These are phyloP conservation scores for Papilio glaucus DNA, from an alignment of 1,140 invertebrate species.

Conservation along the genomic window DNA sequence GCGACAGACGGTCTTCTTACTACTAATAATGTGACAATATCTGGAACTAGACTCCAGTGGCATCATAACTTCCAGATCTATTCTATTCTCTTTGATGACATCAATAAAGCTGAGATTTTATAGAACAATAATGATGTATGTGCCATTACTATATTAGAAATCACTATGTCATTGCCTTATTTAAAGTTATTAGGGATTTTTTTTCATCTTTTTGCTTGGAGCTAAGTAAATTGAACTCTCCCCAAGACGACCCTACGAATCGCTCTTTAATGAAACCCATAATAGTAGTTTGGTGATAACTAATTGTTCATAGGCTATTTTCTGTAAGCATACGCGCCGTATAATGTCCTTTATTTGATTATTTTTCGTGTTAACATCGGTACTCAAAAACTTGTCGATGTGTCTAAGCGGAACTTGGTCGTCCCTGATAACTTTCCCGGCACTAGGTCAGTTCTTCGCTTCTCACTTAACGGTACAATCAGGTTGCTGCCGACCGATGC, in stretches of 20 bases:
- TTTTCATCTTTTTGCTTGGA: no score
- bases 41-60: conserved; percentile 42
- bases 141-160: no score
- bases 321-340: no score
- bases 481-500: conserved; percentile 75
- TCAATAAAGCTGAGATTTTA: no score
- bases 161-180: no score
- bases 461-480: conserved; percentile 81
- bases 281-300: no score
- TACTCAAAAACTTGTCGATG: conserved; percentile 44
- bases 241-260: no score
- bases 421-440: conserved; percentile 78
- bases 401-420: conserved; percentile 67
- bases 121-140: conserved; percentile 32
- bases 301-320: no score
- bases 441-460: conserved; percentile 81
- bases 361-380: background rate
- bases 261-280: no score
- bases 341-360: background rate
- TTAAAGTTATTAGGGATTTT: no score
- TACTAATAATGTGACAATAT: conserved; percentile 42
- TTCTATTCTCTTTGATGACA: conserved; percentile 58
- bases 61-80: conserved; percentile 59
- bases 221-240: no score
- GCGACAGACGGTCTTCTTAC: conserved; percentile 50